Conservation (phyloP, 2,888 invertebrate species). For the Eupithecia abbreviata region DNA sequence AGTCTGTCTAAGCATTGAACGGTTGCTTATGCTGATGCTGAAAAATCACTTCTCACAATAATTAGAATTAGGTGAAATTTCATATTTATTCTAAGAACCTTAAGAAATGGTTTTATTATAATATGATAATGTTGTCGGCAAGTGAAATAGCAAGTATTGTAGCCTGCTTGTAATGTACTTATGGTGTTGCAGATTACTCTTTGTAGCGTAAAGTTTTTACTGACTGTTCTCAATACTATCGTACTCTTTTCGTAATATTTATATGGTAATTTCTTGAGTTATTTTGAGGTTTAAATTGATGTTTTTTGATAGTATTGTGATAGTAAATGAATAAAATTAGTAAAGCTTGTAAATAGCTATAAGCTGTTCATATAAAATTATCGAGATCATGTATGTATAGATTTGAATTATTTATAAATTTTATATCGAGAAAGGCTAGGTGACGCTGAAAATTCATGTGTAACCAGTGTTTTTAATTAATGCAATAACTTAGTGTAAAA, state of each 20-base stretch:
- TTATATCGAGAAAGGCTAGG: slow-evolving; percentile 45
- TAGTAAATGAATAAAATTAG: slow-evolving; percentile 57
- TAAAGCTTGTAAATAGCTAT: slow-evolving; percentile 65
- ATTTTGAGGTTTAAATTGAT: slow-evolving; percentile 27
- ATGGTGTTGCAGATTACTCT: slow-evolving; percentile 19
- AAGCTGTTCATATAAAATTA: slow-evolving; percentile 51
- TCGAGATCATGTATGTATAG: slow-evolving; percentile 53
- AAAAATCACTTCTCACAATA: not conserved
- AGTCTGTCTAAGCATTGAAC: not conserved
- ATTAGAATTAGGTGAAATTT: not conserved
- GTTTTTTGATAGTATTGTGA: slow-evolving; percentile 57
- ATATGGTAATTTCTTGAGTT: slow-evolving; percentile 18
- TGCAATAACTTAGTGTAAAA: slow-evolving; percentile 50
- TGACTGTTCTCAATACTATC: slow-evolving; percentile 28
- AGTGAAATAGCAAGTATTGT: not conserved
- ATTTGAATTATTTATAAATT: slow-evolving; percentile 56
- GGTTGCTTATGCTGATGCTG: not conserved
- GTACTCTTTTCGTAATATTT: slow-evolving; percentile 24
- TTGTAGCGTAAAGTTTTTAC: slow-evolving; percentile 23
- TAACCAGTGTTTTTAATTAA: slow-evolving; percentile 56
- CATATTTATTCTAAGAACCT: not conserved
- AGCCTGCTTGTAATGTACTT: not conserved
- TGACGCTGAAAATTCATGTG: slow-evolving; percentile 45
- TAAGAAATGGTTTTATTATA: not conserved
- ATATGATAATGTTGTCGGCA: not conserved